Evolutionary conservation across 2,113 vertebrate species (phyloP), one percentile per base, ranked within the genome.

Genomic region (Trichomycterus rosablanca): DNA sequence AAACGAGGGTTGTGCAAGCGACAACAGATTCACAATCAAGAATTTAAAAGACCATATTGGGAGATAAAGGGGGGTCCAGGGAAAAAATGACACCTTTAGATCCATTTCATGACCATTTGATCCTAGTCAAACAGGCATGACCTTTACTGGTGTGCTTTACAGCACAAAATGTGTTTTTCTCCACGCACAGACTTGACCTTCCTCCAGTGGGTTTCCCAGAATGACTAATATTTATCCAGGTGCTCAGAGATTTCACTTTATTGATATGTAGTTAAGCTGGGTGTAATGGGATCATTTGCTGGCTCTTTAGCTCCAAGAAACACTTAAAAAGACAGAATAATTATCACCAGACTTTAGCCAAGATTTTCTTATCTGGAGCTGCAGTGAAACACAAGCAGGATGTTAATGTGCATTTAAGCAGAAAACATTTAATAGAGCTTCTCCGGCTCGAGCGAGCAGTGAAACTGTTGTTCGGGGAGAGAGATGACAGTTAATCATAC

Each of bases 361-460:
- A 54, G 51, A 16, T 37, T 19, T 45, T 54, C n/a, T 45, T 26
- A 52, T 44, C 22, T 22, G 30, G 11, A 34, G 46, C 49, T 67
- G 55, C 48, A 22, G 2, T 30, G 45, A 49, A 59, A 67, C 45
- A 54, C 34, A 58, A 19, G 8, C 46, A 39, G 61, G 48, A 49
- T 62, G 63, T 66, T 60, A 64, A 37, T 48, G 46, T 40, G 59
- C 52, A 49, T 57, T 52, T 63, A 48, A 43, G 59, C 53, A 53
- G 52, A 62, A 63, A 63, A 63, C 59, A 50, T 70, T 73, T 57
- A 54, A 28, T 26, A 63, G 59, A 44, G 52, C 32, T 67, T 67
- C 63, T 63, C 35, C 14, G 9, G 18, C 54, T 56, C 62, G 54
- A 52, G 68, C 61, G 44, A 53, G 63, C 54, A 70, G 49, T 53